These are phyloP conservation scores for Typhlomys cinereus DNA, from an alignment of 2,113 vertebrate species.

Conservation along the genomic window DNA sequence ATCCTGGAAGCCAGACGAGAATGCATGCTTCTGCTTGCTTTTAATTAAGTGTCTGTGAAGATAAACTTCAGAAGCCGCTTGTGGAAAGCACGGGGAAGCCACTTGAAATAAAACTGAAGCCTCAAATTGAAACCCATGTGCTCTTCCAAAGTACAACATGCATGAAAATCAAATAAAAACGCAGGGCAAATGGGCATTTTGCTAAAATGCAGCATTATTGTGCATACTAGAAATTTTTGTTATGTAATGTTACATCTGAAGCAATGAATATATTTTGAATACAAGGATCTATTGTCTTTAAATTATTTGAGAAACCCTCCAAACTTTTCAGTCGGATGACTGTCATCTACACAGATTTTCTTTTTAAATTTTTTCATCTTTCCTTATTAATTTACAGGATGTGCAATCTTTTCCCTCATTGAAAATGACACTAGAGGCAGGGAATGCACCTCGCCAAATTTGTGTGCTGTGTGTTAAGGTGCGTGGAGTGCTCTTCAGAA, in stretches of 20 bases:
- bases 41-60: neutral
- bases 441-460: fast-evolving
- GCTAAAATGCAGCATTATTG: neutral
- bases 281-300: neutral
- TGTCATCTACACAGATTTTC: neutral
- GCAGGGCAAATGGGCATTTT: neutral
- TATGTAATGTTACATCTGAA: neutral
- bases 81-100: neutral
- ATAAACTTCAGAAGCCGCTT: neutral
- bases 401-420: neutral
- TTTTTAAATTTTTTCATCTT: neutral
- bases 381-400: neutral
- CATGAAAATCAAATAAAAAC: neutral
- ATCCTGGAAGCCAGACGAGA: neutral
- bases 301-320: neutral
- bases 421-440: too few species aligned
- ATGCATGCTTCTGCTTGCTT: neutral
- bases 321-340: neutral
- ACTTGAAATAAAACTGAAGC: neutral
- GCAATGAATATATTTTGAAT: neutral
- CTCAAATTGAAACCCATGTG: neutral
- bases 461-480: neutral
- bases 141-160: neutral
- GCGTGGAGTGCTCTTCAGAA: fast-evolving
- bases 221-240: neutral